Evolutionary conservation across 1,140 invertebrate genomes (phyloP), one percentile per base, ranked within the genome.

Genomic region (Pogonognathellus flavescens): DNA sequence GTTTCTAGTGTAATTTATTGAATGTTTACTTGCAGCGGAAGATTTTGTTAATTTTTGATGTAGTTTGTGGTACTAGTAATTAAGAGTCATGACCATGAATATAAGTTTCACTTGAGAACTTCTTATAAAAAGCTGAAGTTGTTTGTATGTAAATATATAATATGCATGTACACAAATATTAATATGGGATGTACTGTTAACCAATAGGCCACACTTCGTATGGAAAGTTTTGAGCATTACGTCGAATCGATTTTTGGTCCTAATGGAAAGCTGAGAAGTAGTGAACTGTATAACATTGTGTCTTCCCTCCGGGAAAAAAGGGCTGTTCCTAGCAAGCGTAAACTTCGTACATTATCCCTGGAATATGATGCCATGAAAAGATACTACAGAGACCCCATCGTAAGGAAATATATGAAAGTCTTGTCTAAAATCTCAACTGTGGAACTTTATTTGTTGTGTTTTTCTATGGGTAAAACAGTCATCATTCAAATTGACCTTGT

Each of bases 201-300:
- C 60, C 31, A 22, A 11, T 90, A 95, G 93, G 91, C 95, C 49
- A 94, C 94, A 86, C 93, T 94, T 16, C 92, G 96, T 53, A 92
- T 94, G 10, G 95, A 98, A 91, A 97, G 96, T 41, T 93, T 98
- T 80, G 97, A 98, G 90, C 93, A 93, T 86, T 94, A 96, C 89
- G 92, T 96, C 20, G 96, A 97, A 90, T 93, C 93, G 50, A 91
- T 96, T 41, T 97, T 98, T 89, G 95, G 95, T 0, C 93, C 94
- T 0, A 93, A 94, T 85, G 95, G 95, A 6, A 92, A 93, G 0
- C 92, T 95, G 25, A 60, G 59, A 18, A 86, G 70, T 83, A 66
- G 50, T 25, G 86, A 87, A 41, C 50, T 86, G 53, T 57, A 85
- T 52, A 87, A 76, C 49, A 57, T 86, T 10, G 76, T 87, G 25